These are phyloP conservation scores for Leptinotarsa tumamoca DNA, from an alignment of 2,888 invertebrate genomes.

Conservation along the genomic window DNA sequence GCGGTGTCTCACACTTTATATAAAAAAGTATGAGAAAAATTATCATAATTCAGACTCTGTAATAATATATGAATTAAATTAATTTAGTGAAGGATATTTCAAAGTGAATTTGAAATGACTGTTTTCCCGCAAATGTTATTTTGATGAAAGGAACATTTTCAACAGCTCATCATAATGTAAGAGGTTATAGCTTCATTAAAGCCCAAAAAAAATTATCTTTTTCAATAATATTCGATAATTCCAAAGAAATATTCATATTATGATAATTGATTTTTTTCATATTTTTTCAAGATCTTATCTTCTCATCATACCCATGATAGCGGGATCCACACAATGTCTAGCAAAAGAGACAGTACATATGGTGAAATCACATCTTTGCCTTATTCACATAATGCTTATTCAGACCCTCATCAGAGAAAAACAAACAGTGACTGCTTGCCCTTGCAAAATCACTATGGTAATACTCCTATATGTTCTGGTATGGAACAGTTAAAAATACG, in stretches of 20 bases:
- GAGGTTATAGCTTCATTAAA: too few relatives aligned
- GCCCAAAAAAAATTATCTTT: too few relatives aligned
- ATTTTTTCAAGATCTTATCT: slow-evolving; percentile 56
- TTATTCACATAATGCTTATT: slow-evolving; percentile 39
- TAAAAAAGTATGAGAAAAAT: too few relatives aligned
- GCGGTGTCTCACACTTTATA: too few relatives aligned
- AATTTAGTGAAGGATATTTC: too few relatives aligned
- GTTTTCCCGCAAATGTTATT: too few relatives aligned
- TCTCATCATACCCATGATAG: slow-evolving; percentile 68
- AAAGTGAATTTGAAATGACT: too few relatives aligned
- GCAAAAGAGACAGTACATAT: slow-evolving; percentile 62
- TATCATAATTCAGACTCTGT: too few relatives aligned
- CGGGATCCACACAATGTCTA: slow-evolving; percentile 70
- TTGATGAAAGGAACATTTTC: too few relatives aligned
- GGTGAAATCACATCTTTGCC: slow-evolving; percentile 56
- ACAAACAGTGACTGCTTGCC: slow-evolving; percentile 60
- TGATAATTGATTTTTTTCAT: neutral
- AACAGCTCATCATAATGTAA: too few relatives aligned
- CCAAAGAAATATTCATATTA: neutral
- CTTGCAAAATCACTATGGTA: slow-evolving; percentile 36
- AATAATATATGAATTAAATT: too few relatives aligned
- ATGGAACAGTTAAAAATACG: slow-evolving; percentile 53
- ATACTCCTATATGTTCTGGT: slow-evolving; percentile 35
- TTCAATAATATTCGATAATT: neutral
- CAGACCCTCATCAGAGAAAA: slow-evolving; percentile 46